phyloP scores from a whole-genome alignment of 1,140 invertebrate genomes.

The Eurosta solidaginis region DNA sequence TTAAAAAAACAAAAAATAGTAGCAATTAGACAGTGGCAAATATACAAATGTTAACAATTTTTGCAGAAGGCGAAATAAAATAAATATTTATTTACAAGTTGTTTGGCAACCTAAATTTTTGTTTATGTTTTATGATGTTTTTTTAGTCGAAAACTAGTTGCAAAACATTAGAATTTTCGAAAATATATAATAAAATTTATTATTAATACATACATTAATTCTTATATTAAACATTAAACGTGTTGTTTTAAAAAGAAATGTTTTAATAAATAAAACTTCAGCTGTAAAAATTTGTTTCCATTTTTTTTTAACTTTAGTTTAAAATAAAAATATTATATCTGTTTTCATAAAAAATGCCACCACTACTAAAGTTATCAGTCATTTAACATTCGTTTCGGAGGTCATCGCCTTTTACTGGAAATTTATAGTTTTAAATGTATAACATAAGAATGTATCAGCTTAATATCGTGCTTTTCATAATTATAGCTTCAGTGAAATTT shows the following conservation, averaged over 20 bases:
- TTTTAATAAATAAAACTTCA: no score
- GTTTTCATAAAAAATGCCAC: background rate
- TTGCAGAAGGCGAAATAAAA: background rate
- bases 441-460: background rate
- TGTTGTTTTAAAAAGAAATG: no score
- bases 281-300: background rate
- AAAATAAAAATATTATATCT: background rate
- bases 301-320: background rate
- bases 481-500: no score
- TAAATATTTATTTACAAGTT: background rate
- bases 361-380: constrained; percentile 24
- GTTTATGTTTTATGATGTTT: no score
- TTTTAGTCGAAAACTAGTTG: no score
- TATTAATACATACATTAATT: no score
- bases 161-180: no score
- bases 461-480: background rate
- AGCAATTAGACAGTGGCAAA: no score
- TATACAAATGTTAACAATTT: no score
- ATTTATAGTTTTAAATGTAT: background rate
- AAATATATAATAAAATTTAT: no score
- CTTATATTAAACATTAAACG: no score
- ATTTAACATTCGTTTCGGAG: background rate
- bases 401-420: background rate
- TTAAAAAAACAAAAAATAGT: background rate
- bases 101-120: background rate